Percentiles rank a stretch among this genome's conserved stretches.
Conservation (phyloP, 2,797 vertebrate genomes). For the Pseudomugil gertrudae region DNA sequence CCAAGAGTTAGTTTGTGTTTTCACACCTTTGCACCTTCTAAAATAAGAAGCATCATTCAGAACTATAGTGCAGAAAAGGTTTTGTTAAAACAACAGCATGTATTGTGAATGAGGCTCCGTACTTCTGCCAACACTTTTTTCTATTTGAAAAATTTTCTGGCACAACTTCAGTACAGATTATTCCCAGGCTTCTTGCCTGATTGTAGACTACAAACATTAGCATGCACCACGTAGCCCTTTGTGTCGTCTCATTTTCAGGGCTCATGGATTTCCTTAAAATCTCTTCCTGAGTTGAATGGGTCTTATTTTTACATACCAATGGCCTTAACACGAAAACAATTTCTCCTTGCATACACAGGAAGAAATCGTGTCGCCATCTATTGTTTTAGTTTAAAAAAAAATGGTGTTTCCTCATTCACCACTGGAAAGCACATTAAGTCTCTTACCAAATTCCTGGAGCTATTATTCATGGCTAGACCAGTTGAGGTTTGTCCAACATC, state of each 20-base stretch:
- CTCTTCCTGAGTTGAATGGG: conserved; percentile 35
- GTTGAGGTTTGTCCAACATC: conserved; percentile 22
- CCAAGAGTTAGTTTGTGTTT: neutral
- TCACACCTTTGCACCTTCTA: neutral
- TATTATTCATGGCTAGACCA: conserved; percentile 41
- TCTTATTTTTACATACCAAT: conserved; percentile 24
- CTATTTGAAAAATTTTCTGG: neutral
- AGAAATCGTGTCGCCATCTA: conserved; percentile 40
- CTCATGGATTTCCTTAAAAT: conserved; percentile 45
- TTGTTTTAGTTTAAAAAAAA: conserved; percentile 44
- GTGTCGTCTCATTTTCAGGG: conserved; percentile 23
- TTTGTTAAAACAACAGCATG: neutral
- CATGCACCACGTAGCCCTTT: conserved; percentile 11
- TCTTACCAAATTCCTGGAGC: conserved; percentile 47
- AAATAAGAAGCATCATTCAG: neutral
- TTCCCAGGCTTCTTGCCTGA: conserved; percentile 26
- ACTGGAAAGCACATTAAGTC: conserved; percentile 38
- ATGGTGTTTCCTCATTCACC: conserved; percentile 25
- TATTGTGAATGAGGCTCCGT: no score
- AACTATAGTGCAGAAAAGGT: neutral
- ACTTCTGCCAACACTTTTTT: no score
- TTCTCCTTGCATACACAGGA: conserved; percentile 51
- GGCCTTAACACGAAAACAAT: conserved; percentile 24
- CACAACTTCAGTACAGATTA: conserved; percentile 17
- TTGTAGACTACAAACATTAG: conserved; percentile 8